Percentiles rank a stretch among this genome's conserved stretches.
phyloP scores from a whole-genome alignment of 2,113 vertebrate genomes.

The Cynopterus brachyotis region DNA sequence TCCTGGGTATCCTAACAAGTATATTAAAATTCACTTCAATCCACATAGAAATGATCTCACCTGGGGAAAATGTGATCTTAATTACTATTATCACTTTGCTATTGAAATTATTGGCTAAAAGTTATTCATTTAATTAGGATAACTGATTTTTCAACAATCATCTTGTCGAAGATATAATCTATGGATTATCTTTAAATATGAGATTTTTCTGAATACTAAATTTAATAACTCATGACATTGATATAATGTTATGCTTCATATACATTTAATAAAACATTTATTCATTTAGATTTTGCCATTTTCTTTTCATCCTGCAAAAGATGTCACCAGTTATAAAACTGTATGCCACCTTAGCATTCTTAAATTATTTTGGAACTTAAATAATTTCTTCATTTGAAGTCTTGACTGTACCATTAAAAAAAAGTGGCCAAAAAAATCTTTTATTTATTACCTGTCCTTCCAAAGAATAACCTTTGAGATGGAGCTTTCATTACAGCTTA shows the following conservation, averaged over 20 bases:
- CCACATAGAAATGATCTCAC: not conserved
- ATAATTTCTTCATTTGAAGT: not conserved
- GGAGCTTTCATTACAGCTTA: not conserved
- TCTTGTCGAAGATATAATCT: slow-evolving; percentile 23
- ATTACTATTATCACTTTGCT: not conserved
- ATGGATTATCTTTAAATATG: slow-evolving; percentile 37
- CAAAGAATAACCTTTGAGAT: not conserved
- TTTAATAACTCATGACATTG: slow-evolving; percentile 34
- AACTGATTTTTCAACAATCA: slow-evolving; percentile 1
- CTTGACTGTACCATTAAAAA: not conserved
- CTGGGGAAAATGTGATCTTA: not conserved
- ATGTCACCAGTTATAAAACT: not conserved
- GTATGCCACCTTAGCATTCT: not conserved
- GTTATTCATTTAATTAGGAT: not conserved
- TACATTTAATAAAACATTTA: slow-evolving; percentile 31
- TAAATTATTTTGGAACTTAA: not conserved
- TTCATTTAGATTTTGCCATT: no score
- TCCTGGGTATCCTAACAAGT: not conserved
- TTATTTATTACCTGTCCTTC: not conserved
- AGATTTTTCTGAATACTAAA: slow-evolving; percentile 30
- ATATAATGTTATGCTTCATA: slow-evolving; percentile 16
- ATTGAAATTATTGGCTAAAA: not conserved
- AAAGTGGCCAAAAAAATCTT: not conserved
- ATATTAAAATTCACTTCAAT: not conserved
- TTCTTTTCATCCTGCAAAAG: not conserved